A percentile compares a stretch with the other conserved stretches of the same genome.
Evolutionary conservation across 2,113 vertebrate genomes (phyloP).

Genomic region (Pseudonaja textilis): DNA sequence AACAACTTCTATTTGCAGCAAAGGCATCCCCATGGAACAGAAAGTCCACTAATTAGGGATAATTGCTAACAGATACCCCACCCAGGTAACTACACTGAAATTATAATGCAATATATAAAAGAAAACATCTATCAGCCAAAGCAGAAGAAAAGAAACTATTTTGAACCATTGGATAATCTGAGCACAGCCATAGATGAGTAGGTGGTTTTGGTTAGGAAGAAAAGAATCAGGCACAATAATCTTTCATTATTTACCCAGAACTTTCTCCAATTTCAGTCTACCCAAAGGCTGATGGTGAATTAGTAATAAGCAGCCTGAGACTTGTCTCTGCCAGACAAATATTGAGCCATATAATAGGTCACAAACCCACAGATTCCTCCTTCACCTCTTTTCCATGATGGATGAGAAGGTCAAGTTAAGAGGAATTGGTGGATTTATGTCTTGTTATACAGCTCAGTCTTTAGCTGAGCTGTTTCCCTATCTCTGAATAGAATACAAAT

Average conservation of each 20-base stretch:
- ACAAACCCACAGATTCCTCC: background rate
- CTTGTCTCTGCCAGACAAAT: background rate
- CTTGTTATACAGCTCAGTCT: background rate
- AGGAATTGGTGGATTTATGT: background rate
- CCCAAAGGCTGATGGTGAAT: background rate
- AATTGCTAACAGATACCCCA: background rate
- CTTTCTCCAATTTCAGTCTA: background rate
- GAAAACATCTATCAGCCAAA: conserved; percentile 11
- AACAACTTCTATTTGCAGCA: background rate
- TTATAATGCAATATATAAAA: background rate
- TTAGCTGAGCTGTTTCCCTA: background rate
- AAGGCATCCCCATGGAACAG: background rate
- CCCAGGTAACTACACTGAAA: conserved; percentile 16
- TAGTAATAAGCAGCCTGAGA: background rate
- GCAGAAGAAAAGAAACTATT: background rate
- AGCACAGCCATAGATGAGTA: background rate
- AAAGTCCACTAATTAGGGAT: background rate
- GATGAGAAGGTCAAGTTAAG: background rate
- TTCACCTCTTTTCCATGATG: background rate
- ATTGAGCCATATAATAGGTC: background rate
- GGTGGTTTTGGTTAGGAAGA: conserved; percentile 8
- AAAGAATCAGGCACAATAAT: accelerated
- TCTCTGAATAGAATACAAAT: background rate
- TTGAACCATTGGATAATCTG: background rate
- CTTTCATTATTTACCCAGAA: background rate